phyloP scores from a whole-genome alignment of 1,140 invertebrate genomes.

The Drosophila bocki region DNA sequence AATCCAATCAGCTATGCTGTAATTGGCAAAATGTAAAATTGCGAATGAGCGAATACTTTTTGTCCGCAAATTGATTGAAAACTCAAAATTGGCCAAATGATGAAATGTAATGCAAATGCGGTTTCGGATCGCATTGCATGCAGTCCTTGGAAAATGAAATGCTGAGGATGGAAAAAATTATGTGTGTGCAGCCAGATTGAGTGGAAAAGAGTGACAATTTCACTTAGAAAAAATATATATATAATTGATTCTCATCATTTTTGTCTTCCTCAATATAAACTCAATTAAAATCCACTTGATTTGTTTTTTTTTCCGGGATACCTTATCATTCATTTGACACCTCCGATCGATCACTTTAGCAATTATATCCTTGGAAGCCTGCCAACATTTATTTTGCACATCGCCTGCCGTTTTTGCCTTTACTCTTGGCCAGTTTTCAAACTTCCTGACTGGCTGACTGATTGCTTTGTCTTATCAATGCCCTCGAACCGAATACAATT shows the following conservation, averaged over 20 bases:
- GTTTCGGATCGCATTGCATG: conserved; percentile 15
- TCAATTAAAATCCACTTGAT: conserved; percentile 4
- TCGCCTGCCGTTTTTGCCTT: conserved; percentile 9
- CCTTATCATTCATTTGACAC: conserved; percentile 19
- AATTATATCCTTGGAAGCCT: conserved; percentile 41
- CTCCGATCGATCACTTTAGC: conserved; percentile 60
- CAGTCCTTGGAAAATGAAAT: background rate
- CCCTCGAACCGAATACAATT: conserved; percentile 71
- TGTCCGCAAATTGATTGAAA: conserved; percentile 73
- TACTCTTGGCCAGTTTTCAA: conserved; percentile 51
- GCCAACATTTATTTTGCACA: conserved; percentile 43
- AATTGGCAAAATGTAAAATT: conserved; percentile 78
- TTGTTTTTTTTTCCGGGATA: background rate
- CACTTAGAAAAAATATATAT: too few species aligned
- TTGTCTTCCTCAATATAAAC: background rate
- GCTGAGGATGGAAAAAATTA: background rate
- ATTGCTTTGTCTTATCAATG: conserved; percentile 80
- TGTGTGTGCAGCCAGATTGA: conserved; percentile 4
- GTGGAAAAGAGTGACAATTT: conserved; percentile 16
- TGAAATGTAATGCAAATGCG: conserved; percentile 56
- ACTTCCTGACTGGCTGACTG: conserved; percentile 66
- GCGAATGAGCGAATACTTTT: conserved; percentile 72
- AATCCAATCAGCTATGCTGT: conserved; percentile 76
- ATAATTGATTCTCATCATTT: too few species aligned
- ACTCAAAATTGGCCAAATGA: conserved; percentile 71